Evolutionary conservation across 2,797 vertebrate species (phyloP), one percentile per base, ranked within the genome.

Genomic region (Poecilia gillii): DNA sequence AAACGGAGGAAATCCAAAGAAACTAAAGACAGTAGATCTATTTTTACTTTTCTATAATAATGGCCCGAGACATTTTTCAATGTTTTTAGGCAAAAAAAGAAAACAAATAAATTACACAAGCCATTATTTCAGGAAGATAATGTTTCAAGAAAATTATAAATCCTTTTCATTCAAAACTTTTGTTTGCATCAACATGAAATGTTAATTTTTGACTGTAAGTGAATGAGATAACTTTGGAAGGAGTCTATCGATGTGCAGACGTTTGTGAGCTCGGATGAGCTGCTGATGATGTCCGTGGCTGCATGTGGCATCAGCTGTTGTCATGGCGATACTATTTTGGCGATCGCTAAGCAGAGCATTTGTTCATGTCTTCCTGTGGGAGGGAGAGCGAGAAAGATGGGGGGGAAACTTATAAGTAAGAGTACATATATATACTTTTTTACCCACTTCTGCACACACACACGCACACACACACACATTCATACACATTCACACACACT

Each of bases 291-390:
- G 73, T 59, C 77, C 81, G 79, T 57, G 28, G 66, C 71, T 84
- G 81, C 45, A 28, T 78, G 80, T 62, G 36, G 84, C 88, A 88
- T 90, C 85, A 73, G 55, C 79, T 88, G 93, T 93, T 92, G 92
- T 91, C 92, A 92, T 93, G 89, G 93, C 80, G 83, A 94, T 81
- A 51, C 71, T 83, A 74, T 82, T 76, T 74, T 51, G 57, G 70
- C 75, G 74, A 81, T 86, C 33, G 85, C 71, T 64, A 79, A 72
- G 62, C 55, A 73, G 71, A 83, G 51, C 20, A 14, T 77, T 76
- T 77, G 74, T 76, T 82, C 77, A 20, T 82, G 55, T 81, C 33
- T 75, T 70, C 39, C 71, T 80, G 62, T 72, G 73, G 55, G 70
- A 55, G 70, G 72, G 73, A 57, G 31, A 28, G 71, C 23, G 75